A percentile compares a stretch with the other conserved stretches of the same genome.
Evolutionary conservation across 30 jellyfish, hydroid and myxozoan species (phyloP).

Genomic region (Aurelia sp.): DNA sequence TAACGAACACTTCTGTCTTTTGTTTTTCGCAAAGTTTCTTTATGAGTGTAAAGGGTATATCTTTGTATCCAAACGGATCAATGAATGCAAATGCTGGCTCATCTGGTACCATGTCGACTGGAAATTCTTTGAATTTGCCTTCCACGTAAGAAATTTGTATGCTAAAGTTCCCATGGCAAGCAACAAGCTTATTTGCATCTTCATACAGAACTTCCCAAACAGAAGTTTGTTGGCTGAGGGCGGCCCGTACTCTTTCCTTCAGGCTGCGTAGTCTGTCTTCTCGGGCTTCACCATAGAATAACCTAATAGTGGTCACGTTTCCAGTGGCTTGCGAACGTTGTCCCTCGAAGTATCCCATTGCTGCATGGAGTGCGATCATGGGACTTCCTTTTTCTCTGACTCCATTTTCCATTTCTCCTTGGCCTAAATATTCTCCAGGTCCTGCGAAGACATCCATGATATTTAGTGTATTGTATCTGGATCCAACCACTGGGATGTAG

Average conservation of each 20-base stretch:
- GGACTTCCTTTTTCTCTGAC: no score
- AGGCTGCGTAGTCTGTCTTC: no score
- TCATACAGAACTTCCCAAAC: no score
- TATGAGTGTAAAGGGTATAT: neutral
- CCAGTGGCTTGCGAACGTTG: no score
- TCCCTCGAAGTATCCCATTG: neutral
- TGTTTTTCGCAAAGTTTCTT: neutral
- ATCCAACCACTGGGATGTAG: neutral
- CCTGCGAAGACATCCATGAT: neutral
- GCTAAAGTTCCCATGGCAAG: no score
- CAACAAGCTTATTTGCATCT: no score
- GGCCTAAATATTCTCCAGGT: constrained; percentile 2
- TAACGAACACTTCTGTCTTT: neutral
- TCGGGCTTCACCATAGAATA: no score
- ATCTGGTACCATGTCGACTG: neutral
- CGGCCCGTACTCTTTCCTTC: no score
- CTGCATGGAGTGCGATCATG: neutral
- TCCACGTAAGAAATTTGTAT: no score
- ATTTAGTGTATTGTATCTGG: neutral
- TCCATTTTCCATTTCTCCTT: neutral
- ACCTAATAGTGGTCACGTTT: no score
- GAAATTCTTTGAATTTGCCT: no score
- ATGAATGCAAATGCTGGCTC: constrained; percentile 7
- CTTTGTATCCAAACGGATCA: neutral
- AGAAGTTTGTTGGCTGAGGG: no score